These are phyloP conservation scores for Drosophila baimaii DNA, from an alignment of 1,140 invertebrate species.

Conservation along the genomic window DNA sequence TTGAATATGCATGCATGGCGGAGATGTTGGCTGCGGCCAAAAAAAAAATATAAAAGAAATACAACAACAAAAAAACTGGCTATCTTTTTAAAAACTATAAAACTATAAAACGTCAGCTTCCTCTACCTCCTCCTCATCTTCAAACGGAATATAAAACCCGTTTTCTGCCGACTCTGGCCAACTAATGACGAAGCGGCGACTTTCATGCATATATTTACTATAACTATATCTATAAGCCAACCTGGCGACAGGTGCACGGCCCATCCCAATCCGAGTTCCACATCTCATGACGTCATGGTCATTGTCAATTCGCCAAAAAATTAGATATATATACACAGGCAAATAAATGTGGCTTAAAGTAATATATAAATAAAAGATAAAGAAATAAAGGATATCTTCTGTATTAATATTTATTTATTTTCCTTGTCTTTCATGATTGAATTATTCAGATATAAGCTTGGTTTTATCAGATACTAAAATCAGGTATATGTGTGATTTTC, in stretches of 20 bases:
- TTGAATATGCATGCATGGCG: slow-evolving; percentile 27
- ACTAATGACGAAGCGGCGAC: slow-evolving; percentile 42
- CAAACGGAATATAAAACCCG: slow-evolving; percentile 31
- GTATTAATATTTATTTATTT: no score
- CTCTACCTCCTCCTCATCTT: background rate
- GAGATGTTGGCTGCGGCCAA: slow-evolving; percentile 5
- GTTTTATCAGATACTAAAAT: no score
- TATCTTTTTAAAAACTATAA: slow-evolving; percentile 30
- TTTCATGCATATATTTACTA: slow-evolving; percentile 42
- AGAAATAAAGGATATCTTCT: no score
- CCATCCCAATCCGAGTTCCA: slow-evolving; percentile 16
- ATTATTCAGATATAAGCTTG: no score
- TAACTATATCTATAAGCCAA: slow-evolving; percentile 12
- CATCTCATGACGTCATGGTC: slow-evolving; percentile 36
- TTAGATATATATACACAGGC: slow-evolving; percentile 7
- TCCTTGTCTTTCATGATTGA: no score
- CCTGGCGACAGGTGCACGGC: slow-evolving; percentile 52
- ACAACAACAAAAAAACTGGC: slow-evolving; percentile 18
- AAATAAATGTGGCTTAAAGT: background rate
- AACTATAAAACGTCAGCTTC: slow-evolving; percentile 29
- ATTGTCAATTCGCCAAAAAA: slow-evolving; percentile 12
- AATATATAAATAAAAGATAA: no score
- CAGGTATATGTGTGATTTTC: no score
- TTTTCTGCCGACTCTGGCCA: slow-evolving; percentile 46
- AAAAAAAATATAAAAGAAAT: slow-evolving; percentile 16